Percentiles rank a stretch among this genome's conserved stretches.
These are phyloP conservation scores for Botrylloides violaceus DNA, from an alignment of 23 tunicate genomes.

Conservation along the genomic window DNA sequence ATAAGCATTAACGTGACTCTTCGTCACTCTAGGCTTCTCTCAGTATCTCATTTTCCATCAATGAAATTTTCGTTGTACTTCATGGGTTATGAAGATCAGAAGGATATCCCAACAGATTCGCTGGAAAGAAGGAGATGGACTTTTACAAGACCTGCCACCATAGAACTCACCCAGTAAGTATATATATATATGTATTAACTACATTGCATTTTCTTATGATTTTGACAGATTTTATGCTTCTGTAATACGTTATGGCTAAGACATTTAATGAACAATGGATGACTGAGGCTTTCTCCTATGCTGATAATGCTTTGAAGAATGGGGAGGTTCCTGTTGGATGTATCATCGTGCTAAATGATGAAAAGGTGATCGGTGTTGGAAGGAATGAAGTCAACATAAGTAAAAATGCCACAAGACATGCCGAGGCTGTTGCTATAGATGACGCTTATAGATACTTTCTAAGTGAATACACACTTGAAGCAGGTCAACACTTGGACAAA, in stretches of 20 bases:
- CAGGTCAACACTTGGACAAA: not conserved
- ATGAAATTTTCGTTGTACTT: constrained; percentile 79
- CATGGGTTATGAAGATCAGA: constrained; percentile 76
- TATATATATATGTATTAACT: not conserved
- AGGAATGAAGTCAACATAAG: constrained; percentile 65
- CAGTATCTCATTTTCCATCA: constrained; percentile 31
- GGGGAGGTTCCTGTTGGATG: constrained; percentile 96
- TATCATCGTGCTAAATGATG: constrained; percentile 44
- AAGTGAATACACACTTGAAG: not conserved
- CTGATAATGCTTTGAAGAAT: constrained; percentile 48
- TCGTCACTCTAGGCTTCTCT: constrained; percentile 46
- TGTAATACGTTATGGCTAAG: not conserved
- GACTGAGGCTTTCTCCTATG: constrained; percentile 52
- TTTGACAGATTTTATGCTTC: not conserved
- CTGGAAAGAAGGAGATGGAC: constrained; percentile 36
- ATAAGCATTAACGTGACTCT: too few species aligned
- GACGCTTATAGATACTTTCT: constrained; percentile 17
- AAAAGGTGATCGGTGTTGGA: constrained; percentile 44
- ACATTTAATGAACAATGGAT: constrained; percentile 38
- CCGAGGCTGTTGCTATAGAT: constrained; percentile 92
- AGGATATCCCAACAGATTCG: constrained; percentile 51
- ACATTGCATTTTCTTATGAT: not conserved
- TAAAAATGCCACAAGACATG: constrained; percentile 91
- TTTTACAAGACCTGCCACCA: constrained; percentile 61
- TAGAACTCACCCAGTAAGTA: constrained; percentile 49